Percentiles rank a stretch among this genome's conserved stretches.
These are phyloP conservation scores for Clitarchus hookeri DNA, from an alignment of 2,888 invertebrate genomes.

Conservation along the genomic window DNA sequence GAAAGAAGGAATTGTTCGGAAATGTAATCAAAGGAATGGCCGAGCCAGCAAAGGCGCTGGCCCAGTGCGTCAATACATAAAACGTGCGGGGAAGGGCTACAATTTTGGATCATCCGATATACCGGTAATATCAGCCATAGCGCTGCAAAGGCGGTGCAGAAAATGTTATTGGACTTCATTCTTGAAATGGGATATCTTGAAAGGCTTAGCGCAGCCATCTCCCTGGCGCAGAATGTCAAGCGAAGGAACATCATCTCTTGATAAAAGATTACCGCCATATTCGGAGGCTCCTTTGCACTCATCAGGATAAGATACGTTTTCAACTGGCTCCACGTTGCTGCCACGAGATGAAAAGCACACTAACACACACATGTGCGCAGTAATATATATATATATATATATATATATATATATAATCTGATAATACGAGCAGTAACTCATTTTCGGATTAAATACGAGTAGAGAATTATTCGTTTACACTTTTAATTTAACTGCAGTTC, in stretches of 20 bases:
- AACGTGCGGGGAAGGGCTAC: background rate
- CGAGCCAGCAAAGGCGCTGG: background rate
- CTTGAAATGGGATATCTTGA: constrained; percentile 25
- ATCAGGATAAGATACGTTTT: constrained; percentile 18
- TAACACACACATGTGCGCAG: background rate
- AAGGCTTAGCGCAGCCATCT: constrained; percentile 20
- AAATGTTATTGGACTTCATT: constrained; percentile 26
- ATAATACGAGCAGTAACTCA: no score
- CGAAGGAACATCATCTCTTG: background rate
- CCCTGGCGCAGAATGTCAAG: constrained; percentile 15
- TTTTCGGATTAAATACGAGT: no score
- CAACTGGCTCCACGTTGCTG: background rate
- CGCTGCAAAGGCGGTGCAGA: background rate
- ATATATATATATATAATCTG: no score
- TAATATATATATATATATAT: no score
- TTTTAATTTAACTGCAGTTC: no score
- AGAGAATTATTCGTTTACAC: no score
- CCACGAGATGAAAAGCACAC: background rate
- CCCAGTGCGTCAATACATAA: background rate
- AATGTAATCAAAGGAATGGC: background rate
- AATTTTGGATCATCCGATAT: constrained; percentile 9
- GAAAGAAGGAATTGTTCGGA: background rate
- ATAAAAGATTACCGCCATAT: constrained; percentile 24
- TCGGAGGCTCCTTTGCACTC: background rate
- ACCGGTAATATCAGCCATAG: background rate